Evolutionary conservation across 2,888 invertebrate species (phyloP).

Genomic region (Trisateles emortualis): DNA sequence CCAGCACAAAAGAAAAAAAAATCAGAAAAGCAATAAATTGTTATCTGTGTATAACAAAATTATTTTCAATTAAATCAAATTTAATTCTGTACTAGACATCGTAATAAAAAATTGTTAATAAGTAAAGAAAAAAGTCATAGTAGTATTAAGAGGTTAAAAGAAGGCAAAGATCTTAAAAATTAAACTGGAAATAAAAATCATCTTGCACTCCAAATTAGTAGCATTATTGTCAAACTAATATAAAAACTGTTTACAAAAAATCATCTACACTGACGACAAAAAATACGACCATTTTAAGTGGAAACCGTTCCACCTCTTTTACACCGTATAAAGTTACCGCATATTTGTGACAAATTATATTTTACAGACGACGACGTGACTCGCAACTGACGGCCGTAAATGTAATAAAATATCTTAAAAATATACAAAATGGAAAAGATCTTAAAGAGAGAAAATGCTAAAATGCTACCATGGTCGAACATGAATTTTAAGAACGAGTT

Average conservation of each 20-base stretch:
- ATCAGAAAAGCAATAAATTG: no score
- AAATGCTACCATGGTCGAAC: conserved; percentile 25
- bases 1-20: no score
- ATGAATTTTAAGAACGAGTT: conserved; percentile 17
- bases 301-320: conserved; percentile 39
- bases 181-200: no score
- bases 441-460: conserved; percentile 22
- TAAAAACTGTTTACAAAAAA: background rate
- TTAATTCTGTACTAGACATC: no score
- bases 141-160: no score
- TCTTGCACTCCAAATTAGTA: no score
- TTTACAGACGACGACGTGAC: conserved; percentile 47
- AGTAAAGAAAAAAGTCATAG: no score
- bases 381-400: conserved; percentile 45
- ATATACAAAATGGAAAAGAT: conserved; percentile 48
- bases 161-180: no score
- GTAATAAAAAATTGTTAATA: no score
- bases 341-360: conserved; percentile 50
- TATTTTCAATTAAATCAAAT: no score
- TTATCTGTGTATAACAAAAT: no score
- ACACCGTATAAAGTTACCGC: conserved; percentile 40
- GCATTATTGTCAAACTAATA: no score
- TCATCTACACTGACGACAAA: background rate
- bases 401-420: conserved; percentile 58
- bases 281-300: conserved; percentile 22